phyloP scores from a whole-genome alignment of 2,888 invertebrate species.

The Ectropis crepuscularia region DNA sequence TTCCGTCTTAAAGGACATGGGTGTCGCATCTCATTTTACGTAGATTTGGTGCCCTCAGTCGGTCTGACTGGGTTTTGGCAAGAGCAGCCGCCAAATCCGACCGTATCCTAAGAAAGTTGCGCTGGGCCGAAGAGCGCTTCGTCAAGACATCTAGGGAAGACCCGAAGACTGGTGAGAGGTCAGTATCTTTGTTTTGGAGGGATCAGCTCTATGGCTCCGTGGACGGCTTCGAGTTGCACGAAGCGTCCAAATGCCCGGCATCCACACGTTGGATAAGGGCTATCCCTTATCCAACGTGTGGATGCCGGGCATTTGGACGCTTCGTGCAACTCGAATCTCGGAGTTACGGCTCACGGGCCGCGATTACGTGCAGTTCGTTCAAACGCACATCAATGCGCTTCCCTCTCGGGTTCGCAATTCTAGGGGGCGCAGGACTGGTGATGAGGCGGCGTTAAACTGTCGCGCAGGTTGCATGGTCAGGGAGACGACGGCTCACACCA shows the following conservation, averaged over 20 bases:
- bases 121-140: constrained; percentile 15
- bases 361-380: constrained; percentile 33
- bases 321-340: no score
- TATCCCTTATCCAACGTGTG: no score
- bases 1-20: no score
- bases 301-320: no score
- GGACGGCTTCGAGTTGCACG: constrained; percentile 29
- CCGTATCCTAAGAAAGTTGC: constrained; percentile 26
- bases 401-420: constrained; percentile 27
- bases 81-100: constrained; percentile 39
- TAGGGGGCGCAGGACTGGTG: constrained; percentile 22
- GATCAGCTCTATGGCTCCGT: constrained; percentile 26
- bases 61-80: constrained; percentile 39
- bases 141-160: background rate
- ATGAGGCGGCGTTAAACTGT: constrained; percentile 43
- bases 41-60: constrained; percentile 41
- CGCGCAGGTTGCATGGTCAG: constrained; percentile 52
- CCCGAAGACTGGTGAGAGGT: background rate
- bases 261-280: constrained; percentile 19
- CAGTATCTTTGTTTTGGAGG: constrained; percentile 17
- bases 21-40: constrained; percentile 39
- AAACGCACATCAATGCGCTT: constrained; percentile 28
- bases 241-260: constrained; percentile 12
- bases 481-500: no score
- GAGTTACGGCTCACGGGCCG: constrained; percentile 19